These are phyloP conservation scores for Anarsia innoxiella DNA, from an alignment of 2,888 invertebrate genomes.

Conservation along the genomic window DNA sequence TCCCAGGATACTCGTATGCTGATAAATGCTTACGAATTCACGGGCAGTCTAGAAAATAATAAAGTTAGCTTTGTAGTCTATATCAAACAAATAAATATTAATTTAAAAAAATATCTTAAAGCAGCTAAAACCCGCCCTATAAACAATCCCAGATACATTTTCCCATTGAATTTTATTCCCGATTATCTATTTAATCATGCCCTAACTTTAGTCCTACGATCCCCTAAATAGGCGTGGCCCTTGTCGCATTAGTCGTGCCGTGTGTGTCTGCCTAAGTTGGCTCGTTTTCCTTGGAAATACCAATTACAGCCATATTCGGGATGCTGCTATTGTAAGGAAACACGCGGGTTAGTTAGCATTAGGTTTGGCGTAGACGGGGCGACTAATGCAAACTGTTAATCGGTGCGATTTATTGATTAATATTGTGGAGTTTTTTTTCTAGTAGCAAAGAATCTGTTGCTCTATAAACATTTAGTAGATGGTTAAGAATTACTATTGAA, in stretches of 20 bases:
- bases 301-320: conserved; percentile 62
- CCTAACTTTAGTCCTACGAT: not conserved
- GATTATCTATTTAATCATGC: conserved; percentile 10
- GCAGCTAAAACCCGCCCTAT: too few species aligned
- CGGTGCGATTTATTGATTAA: not conserved
- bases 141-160: too few species aligned
- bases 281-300: conserved; percentile 44
- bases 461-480: too few species aligned
- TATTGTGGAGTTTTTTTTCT: too few species aligned
- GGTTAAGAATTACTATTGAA: too few species aligned
- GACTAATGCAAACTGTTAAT: not conserved
- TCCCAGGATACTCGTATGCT: too few species aligned
- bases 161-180: conserved; percentile 1
- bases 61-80: too few species aligned
- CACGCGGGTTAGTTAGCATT: conserved; percentile 23
- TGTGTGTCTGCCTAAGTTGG: conserved; percentile 24
- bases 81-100: too few species aligned
- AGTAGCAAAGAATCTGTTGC: too few species aligned
- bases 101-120: too few species aligned
- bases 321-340: conserved; percentile 35
- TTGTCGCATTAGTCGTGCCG: conserved; percentile 33
- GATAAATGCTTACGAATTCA: too few species aligned
- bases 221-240: conserved; percentile 31
- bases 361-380: conserved; percentile 10
- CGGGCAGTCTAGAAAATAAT: too few species aligned